Evolutionary conservation across 2,113 vertebrate genomes (phyloP).

Genomic region (Ammodytes dubius): DNA sequence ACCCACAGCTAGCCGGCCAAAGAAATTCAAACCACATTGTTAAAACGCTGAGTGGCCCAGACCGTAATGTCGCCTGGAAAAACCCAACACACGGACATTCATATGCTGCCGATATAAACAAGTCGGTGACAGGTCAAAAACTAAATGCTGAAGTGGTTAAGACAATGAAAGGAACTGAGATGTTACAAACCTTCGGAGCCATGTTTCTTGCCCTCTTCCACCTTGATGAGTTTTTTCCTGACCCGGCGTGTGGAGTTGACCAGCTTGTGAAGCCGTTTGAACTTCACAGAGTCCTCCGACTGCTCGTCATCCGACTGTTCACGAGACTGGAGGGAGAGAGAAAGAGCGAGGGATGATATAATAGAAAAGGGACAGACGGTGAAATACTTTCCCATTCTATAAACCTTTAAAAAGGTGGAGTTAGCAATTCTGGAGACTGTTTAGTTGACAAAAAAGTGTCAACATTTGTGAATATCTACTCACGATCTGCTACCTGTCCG

Average conservation of each 20-base stretch:
- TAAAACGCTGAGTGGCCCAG: slow-evolving; percentile 19
- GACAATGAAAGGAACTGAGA: neutral
- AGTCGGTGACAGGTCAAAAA: neutral
- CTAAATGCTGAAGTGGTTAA: neutral
- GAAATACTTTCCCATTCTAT: neutral
- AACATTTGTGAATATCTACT: too few relatives aligned
- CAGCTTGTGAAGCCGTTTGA: slow-evolving; percentile 97
- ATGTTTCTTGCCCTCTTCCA: slow-evolving; percentile 96
- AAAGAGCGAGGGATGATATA: slow-evolving; percentile 25
- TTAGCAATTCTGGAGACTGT: too few relatives aligned
- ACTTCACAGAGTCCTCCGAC: slow-evolving; percentile 95
- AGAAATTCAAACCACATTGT: slow-evolving; percentile 43
- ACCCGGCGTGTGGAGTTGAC: slow-evolving; percentile 97
- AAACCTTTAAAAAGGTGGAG: neutral
- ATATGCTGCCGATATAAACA: neutral
- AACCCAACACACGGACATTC: neutral
- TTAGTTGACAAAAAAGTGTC: too few relatives aligned
- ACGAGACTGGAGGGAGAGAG: slow-evolving; percentile 88
- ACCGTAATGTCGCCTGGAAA: neutral
- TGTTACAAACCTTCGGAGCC: slow-evolving; percentile 89
- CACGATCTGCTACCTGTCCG: too few relatives aligned
- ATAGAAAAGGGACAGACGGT: slow-evolving; percentile 19
- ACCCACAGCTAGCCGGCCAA: slow-evolving; percentile 17
- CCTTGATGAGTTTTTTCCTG: slow-evolving; percentile 96
- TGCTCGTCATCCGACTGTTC: slow-evolving; percentile 98